Percentiles rank a stretch among this genome's conserved stretches.
Evolutionary conservation across 2,113 vertebrate species (phyloP).

Genomic region (Labeo rohita): DNA sequence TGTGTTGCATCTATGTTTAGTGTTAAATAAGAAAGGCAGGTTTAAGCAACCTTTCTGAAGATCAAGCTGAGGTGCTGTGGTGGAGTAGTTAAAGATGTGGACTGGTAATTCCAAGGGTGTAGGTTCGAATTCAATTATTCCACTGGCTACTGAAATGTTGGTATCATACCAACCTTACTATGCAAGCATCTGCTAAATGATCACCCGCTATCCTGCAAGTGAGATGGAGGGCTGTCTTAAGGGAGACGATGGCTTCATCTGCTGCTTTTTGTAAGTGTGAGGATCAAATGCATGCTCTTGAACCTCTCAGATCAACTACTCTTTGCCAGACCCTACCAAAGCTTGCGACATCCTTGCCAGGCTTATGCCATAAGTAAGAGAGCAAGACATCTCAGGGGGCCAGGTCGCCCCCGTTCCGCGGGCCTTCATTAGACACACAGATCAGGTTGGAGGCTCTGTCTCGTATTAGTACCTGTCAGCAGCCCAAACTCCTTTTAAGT

Average conservation of each 20-base stretch:
- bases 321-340: slow-evolving; percentile 1
- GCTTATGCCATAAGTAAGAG: slow-evolving; percentile 7
- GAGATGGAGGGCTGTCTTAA: slow-evolving; percentile 22
- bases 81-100: background rate
- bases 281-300: background rate
- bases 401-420: slow-evolving; percentile 13
- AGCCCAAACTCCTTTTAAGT: slow-evolving; percentile 16
- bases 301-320: background rate
- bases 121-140: background rate
- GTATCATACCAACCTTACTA: background rate
- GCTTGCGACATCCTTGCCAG: slow-evolving; percentile 4
- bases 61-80: too few species aligned
- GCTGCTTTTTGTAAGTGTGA: background rate
- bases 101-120: background rate
- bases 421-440: slow-evolving; percentile 51
- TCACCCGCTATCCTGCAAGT: slow-evolving; percentile 1
- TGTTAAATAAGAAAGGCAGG: too few species aligned
- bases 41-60: too few species aligned
- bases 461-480: slow-evolving; percentile 48
- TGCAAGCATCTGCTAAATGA: background rate
- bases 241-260: slow-evolving; percentile 36
- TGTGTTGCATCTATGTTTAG: too few species aligned
- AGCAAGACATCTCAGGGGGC: slow-evolving; percentile 17
- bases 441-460: slow-evolving; percentile 40
- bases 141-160: background rate